Evolutionary conservation across 2,888 invertebrate species (phyloP).

Genomic region (Papilio gigon): DNA sequence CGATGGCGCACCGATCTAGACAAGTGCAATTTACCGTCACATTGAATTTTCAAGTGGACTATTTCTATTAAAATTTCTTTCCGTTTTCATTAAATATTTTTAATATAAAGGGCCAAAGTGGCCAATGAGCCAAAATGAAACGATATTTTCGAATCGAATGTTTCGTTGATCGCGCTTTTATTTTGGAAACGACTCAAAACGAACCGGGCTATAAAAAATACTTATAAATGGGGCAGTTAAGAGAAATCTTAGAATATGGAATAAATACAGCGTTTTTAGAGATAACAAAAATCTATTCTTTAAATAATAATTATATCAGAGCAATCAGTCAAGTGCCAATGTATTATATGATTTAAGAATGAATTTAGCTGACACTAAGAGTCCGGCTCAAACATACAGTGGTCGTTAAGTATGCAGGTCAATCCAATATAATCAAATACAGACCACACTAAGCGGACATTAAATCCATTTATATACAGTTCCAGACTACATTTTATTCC

Average conservation of each 20-base stretch:
- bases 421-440: slow-evolving; percentile 17
- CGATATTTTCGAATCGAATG: no score
- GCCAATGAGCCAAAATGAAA: no score
- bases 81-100: no score
- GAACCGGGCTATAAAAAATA: no score
- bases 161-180: no score
- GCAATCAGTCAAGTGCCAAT: not conserved
- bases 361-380: slow-evolving; percentile 18
- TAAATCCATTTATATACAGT: slow-evolving; percentile 8
- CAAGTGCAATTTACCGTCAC: not conserved
- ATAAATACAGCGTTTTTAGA: no score
- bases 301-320: no score
- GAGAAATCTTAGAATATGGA: no score
- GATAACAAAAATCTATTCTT: no score
- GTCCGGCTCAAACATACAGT: slow-evolving; percentile 8
- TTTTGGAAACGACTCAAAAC: no score
- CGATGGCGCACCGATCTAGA: not conserved
- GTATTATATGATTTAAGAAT: slow-evolving; percentile 20
- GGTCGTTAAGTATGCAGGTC: slow-evolving; percentile 20
- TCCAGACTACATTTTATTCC: not conserved
- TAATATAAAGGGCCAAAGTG: no score
- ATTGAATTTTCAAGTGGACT: not conserved
- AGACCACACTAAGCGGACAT: slow-evolving; percentile 11
- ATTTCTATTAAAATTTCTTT: not conserved
- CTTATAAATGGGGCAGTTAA: no score